A percentile compares a stretch with the other conserved stretches of the same genome.
Evolutionary conservation across 2,113 vertebrate species (phyloP).

Genomic region (Aramus guarauna): DNA sequence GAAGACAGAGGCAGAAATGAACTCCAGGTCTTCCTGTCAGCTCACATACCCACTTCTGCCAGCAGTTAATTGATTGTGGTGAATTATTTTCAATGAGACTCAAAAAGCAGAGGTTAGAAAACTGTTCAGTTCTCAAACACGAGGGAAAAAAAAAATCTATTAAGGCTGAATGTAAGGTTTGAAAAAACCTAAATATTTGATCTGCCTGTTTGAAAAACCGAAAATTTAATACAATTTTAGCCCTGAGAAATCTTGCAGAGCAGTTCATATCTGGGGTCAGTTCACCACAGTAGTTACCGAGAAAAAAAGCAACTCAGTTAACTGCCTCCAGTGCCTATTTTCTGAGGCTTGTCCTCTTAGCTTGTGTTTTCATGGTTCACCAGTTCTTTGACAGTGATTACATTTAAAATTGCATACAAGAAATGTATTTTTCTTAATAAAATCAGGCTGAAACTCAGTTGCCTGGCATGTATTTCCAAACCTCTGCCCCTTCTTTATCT

Average conservation of each 20-base stretch:
- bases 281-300: neutral
- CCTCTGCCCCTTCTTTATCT: neutral
- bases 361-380: neutral
- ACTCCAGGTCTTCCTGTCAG: neutral
- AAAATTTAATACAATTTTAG: neutral
- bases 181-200: neutral
- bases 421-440: neutral
- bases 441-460: neutral
- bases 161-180: neutral
- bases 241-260: neutral
- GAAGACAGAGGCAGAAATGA: neutral
- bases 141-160: neutral
- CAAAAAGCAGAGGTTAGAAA: neutral
- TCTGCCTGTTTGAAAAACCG: neutral
- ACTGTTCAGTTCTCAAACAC: neutral
- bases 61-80: neutral
- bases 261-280: neutral
- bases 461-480: neutral
- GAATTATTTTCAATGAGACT: neutral
- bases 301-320: neutral
- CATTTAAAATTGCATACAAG: neutral
- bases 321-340: neutral
- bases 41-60: neutral
- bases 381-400: neutral
- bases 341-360: neutral